Percentiles rank a stretch among this genome's conserved stretches.
phyloP scores from a whole-genome alignment of 2,797 vertebrate species.

The Chelidonichthys spinosus region DNA sequence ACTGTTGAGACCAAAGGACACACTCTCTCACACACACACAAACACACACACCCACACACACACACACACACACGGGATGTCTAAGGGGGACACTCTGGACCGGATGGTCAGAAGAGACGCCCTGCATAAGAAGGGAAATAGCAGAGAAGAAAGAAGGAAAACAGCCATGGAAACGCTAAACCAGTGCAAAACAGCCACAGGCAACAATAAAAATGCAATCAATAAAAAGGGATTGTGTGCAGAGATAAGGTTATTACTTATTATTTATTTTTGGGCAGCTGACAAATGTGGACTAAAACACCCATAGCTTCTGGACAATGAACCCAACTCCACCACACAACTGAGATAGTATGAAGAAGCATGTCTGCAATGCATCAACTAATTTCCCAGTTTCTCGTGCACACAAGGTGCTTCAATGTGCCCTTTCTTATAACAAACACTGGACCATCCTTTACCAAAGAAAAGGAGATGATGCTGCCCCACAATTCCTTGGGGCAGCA shows the following conservation, averaged over 20 bases:
- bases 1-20: conserved; percentile 44
- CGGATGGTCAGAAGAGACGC: conserved; percentile 66
- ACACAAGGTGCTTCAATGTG: no score
- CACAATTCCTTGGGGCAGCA: no score
- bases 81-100: conserved; percentile 67
- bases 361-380: no score
- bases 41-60: conserved; percentile 19
- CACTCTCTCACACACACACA: conserved; percentile 9
- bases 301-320: conserved; percentile 4
- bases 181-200: conserved; percentile 45
- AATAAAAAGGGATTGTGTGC: conserved; percentile 67
- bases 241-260: conserved; percentile 59
- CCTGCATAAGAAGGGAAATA: conserved; percentile 76
- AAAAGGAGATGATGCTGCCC: no score
- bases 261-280: conserved; percentile 23
- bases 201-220: conserved; percentile 73
- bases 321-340: background rate
- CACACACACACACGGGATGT: conserved; percentile 50
- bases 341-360: conserved; percentile 12
- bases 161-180: conserved; percentile 69
- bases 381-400: no score
- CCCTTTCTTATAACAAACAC: no score
- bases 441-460: no score
- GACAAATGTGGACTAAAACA: conserved; percentile 43
- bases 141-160: conserved; percentile 53